phyloP scores from a whole-genome alignment of 2,888 invertebrate species.

The Tetrapedia diversipes region DNA sequence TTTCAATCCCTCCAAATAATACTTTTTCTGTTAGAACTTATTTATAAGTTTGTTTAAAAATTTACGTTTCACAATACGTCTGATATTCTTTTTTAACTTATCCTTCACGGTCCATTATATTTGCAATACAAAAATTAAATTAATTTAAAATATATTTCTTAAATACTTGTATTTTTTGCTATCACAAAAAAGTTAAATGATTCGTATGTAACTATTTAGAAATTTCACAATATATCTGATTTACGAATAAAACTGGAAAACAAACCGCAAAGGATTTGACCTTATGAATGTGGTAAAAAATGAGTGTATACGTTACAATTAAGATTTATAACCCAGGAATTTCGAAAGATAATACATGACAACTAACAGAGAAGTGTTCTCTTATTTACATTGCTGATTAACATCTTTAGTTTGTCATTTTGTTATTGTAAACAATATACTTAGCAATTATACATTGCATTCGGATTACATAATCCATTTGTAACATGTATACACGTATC shows the following conservation, averaged over 20 bases:
- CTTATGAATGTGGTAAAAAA: slow-evolving; percentile 28
- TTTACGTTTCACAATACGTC: neutral
- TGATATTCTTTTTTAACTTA: slow-evolving; percentile 1
- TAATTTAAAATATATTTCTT: neutral
- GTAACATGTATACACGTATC: slow-evolving; percentile 50
- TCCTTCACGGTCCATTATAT: slow-evolving; percentile 18
- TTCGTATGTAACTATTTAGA: neutral
- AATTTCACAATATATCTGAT: neutral
- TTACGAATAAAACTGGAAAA: slow-evolving; percentile 7
- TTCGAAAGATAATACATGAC: slow-evolving; percentile 11
- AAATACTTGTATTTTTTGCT: neutral
- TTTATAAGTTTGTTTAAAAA: slow-evolving; percentile 13
- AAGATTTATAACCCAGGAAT: slow-evolving; percentile 37
- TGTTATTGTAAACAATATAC: slow-evolving; percentile 17
- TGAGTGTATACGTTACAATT: slow-evolving; percentile 40
- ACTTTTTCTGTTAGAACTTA: neutral
- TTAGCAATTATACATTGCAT: slow-evolving; percentile 27
- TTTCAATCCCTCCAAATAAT: neutral
- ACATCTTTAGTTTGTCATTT: slow-evolving; percentile 21
- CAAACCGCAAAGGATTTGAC: slow-evolving; percentile 19
- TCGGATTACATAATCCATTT: slow-evolving; percentile 49
- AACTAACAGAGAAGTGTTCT: slow-evolving; percentile 31
- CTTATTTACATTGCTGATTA: slow-evolving; percentile 46
- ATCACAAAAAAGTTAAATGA: neutral
- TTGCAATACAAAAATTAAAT: neutral